Conservation (phyloP, 2,797 vertebrate species). For the Nothura maculosa region DNA sequence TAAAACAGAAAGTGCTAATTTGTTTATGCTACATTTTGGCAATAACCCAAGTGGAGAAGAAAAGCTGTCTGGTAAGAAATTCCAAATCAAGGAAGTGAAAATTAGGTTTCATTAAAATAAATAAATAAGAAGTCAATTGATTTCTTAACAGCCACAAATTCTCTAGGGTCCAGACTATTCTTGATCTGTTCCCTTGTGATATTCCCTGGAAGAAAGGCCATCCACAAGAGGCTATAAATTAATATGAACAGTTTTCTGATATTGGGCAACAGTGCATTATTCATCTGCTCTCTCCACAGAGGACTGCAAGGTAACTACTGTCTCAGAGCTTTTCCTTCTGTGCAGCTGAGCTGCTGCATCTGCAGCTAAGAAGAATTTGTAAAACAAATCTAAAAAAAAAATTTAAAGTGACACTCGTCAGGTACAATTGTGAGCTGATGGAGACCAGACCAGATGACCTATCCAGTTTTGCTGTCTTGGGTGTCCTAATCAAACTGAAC, state of each 20-base stretch:
- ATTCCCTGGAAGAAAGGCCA: constrained; percentile 21
- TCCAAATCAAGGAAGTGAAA: constrained; percentile 16
- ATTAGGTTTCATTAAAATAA: background rate
- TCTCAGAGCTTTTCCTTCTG: background rate
- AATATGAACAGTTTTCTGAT: background rate
- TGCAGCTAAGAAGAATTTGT: background rate
- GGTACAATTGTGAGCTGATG: background rate
- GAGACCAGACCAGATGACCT: background rate
- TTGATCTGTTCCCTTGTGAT: background rate
- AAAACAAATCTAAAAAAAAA: background rate
- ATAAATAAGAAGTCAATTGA: background rate
- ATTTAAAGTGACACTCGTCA: background rate
- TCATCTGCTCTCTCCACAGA: background rate
- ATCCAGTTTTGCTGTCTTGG: background rate
- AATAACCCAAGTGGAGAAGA: background rate
- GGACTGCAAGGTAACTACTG: constrained; percentile 16
- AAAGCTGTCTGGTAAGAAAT: background rate
- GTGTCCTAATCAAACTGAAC: background rate
- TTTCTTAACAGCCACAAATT: constrained; percentile 17
- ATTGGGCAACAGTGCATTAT: constrained; percentile 18
- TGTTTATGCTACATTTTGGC: constrained; percentile 1
- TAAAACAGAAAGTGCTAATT: constrained; percentile 17
- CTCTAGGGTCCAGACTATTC: background rate
- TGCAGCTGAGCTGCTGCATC: background rate
- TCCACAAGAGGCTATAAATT: background rate